Percentiles rank a stretch among this genome's conserved stretches.
Evolutionary conservation across 2,888 invertebrate species (phyloP).

Genomic region (Dendrolimus pini): DNA sequence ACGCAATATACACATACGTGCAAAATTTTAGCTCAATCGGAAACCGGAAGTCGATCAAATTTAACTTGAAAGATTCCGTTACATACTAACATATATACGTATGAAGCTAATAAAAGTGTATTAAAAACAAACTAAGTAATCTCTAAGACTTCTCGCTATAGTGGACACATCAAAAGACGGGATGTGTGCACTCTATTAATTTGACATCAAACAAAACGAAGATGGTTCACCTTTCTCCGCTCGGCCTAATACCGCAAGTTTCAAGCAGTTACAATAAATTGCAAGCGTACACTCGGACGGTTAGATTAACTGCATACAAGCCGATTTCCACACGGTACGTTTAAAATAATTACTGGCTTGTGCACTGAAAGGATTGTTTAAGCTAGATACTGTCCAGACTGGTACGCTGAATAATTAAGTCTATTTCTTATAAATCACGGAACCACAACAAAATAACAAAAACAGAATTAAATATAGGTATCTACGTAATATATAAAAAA

Average conservation of each 20-base stretch:
- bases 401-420: not conserved
- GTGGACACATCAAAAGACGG: not conserved
- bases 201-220: not conserved
- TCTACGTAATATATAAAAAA: no score
- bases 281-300: slow-evolving; percentile 25
- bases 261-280: slow-evolving; percentile 18
- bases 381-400: not conserved
- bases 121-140: no score
- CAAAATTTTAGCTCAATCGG: no score
- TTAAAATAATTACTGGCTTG: slow-evolving; percentile 44
- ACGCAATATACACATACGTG: no score
- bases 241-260: not conserved
- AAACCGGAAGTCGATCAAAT: no score
- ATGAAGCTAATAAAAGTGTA: no score
- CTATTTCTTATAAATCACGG: not conserved
- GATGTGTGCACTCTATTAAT: not conserved
- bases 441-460: no score
- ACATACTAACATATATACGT: no score
- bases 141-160: not conserved
- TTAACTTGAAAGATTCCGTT: no score
- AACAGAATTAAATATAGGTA: no score
- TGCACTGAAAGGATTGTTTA: not conserved
- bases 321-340: slow-evolving; percentile 39
- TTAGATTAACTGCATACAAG: slow-evolving; percentile 41
- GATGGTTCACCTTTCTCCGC: slow-evolving; percentile 1